Evolutionary conservation across 2,888 invertebrate genomes (phyloP).

Genomic region (Bruchidius siliquastri): DNA sequence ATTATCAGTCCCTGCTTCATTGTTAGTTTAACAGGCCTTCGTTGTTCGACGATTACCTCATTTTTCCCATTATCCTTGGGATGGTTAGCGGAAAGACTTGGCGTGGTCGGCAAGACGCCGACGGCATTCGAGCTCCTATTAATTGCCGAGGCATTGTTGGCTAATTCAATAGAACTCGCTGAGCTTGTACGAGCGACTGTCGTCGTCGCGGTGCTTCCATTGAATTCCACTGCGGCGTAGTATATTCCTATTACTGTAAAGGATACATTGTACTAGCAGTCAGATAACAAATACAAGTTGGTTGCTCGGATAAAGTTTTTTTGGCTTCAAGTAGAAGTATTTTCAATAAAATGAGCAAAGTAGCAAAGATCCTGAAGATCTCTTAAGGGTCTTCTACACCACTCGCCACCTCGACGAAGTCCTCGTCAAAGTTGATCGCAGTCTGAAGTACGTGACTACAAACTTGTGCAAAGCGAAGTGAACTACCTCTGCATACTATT

Average conservation of each 20-base stretch:
- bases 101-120: not conserved
- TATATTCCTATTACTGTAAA: not conserved
- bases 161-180: not conserved
- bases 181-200: not conserved
- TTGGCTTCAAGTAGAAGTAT: no score
- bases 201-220: not conserved
- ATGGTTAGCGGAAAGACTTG: not conserved
- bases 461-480: no score
- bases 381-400: no score
- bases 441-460: no score
- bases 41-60: not conserved
- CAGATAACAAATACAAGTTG: no score
- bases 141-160: not conserved
- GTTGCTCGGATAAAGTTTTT: no score
- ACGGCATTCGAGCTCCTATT: not conserved
- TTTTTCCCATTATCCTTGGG: not conserved
- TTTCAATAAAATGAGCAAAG: no score
- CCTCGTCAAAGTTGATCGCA: no score
- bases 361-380: no score
- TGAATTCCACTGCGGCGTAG: not conserved
- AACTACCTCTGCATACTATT: no score
- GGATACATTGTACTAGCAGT: not conserved
- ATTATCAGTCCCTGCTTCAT: constrained; percentile 36
- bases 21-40: constrained; percentile 26
- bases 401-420: no score